Evolutionary conservation across 2,888 invertebrate species (phyloP), one percentile per base, ranked within the genome.

Genomic region (Agriopis aurantiaria): DNA sequence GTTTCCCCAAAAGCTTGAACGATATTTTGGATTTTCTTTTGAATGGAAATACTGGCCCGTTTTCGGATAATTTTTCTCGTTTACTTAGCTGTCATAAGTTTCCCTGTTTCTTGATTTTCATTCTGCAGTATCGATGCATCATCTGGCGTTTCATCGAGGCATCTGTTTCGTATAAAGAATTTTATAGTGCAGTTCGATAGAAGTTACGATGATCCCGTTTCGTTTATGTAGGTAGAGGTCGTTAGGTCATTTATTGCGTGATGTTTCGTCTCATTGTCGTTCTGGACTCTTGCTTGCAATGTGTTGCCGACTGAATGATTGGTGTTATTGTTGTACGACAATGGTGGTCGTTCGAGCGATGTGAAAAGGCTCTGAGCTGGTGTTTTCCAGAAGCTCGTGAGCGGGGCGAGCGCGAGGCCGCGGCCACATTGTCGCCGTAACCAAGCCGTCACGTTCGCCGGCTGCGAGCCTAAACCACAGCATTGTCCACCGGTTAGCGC

Each of bases 401-500:
- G 82, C 79, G 75, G 71, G 72, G 74, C 76, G 78, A 76, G 76
- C 84, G 83, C 89, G 90, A 91, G 89, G 91, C 82, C 88, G 79
- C 80, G 59, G 76, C 78, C 78, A 79, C 80, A 87, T 88, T 89
- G 86, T 87, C 75, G 80, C 74, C 75, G 76, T 85, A 84, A 82
- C 84, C 85, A 83, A 79, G 80, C 68, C 80, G 88, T 92, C 91
- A 92, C 90, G 91, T 88, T 85, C 84, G 75, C 71, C 76, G 73
- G 81, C 77, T 78, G 68, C 77, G 78, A 79, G 80, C 84, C 85
- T 82, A 85, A 85, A 84, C 83, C 81, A 81, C 77, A 76, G 80
- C 82, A 86, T 90, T 88, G 87, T 86, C 80, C 75, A 75, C 73
- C 75, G 74, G 78, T 85, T 86, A 86, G 82, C 85, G 84, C 82